Evolutionary conservation across 2,113 vertebrate genomes (phyloP), one percentile per base, ranked within the genome.

Genomic region (Hemiprocne comata): DNA sequence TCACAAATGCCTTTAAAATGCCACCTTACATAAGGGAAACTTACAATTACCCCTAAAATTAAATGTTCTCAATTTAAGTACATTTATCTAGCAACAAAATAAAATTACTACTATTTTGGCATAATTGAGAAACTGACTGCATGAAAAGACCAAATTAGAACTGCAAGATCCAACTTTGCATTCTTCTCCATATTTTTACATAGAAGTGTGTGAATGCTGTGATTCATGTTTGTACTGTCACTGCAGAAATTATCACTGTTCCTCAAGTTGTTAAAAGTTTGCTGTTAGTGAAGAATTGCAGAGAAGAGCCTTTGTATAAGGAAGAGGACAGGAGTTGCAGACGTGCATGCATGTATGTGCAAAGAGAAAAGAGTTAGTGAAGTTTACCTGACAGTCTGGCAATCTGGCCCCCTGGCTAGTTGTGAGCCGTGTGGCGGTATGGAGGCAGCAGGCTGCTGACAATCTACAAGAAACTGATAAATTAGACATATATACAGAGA

Each of bases 381-480:
- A 94, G 61, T 96, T 99, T 99, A 99, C 99, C 99, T 99, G 99
- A 96, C 98, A 95, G 96, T 98, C 82, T 97, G 97, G 96, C 98
- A 98, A 97, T 98, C 97, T 98, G 97, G 98, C 97, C 98, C 98
- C 98, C 96, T 98, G 98, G 98, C 98, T 98, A 99, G 98, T 99
- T 99, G 99, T 99, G 99, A 98, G 99, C 98, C 98, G 98, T 98
- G 98, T 98, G 99, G 96, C 98, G 99, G 97, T 99, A 99, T 95
- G 99, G 99, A 98, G 98, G 98, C 98, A 99, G 99, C 98, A 99
- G 99, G 98, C 99, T 99, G 99, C 99, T 99, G 99, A 99, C 99
- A 99, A 99, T 99, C 99, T 99, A 99, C 98, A 97, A 99, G 98
- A 99, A 98, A 99, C 99, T 99, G 99, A 99, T 98, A 99, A 98